Conservation (phyloP, 2,797 vertebrate species). For the Brachyrhaphis roseni region DNA sequence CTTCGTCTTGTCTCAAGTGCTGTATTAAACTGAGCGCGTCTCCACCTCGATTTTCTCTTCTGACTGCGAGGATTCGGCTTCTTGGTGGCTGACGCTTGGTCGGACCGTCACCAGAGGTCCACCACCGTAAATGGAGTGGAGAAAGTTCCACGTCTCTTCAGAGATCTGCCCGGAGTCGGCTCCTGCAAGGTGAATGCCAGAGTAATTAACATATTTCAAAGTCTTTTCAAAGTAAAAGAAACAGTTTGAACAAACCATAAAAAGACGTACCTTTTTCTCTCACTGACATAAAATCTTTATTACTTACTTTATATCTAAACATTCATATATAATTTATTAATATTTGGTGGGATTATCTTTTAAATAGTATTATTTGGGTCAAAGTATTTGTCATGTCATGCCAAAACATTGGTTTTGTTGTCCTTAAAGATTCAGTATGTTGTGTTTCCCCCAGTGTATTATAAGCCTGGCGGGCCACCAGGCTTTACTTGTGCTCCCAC, state of each 20-base stretch:
- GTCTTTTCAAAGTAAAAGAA: neutral
- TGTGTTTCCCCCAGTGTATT: too few relatives aligned
- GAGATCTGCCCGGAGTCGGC: constrained; percentile 99
- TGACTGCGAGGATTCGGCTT: constrained; percentile 84
- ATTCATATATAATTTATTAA: neutral
- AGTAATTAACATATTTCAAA: neutral
- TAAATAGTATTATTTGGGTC: neutral
- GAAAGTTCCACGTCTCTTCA: constrained; percentile 98
- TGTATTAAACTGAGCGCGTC: constrained; percentile 88
- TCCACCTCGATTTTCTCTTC: constrained; percentile 98
- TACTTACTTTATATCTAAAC: neutral
- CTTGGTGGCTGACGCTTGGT: constrained; percentile 87
- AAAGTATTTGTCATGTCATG: neutral
- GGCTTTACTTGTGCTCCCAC: too few relatives aligned
- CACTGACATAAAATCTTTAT: neutral
- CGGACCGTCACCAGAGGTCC: constrained; percentile 93
- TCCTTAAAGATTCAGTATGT: neutral
- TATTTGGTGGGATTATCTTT: neutral
- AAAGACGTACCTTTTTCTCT: neutral
- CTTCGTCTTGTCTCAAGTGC: constrained; percentile 35
- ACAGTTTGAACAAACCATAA: neutral
- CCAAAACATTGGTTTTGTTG: neutral
- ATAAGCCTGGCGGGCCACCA: too few relatives aligned
- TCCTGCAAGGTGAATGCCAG: constrained; percentile 74
- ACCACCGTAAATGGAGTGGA: constrained; percentile 93